Evolutionary conservation across 2,888 invertebrate genomes (phyloP).

Genomic region (Timema cristinae): DNA sequence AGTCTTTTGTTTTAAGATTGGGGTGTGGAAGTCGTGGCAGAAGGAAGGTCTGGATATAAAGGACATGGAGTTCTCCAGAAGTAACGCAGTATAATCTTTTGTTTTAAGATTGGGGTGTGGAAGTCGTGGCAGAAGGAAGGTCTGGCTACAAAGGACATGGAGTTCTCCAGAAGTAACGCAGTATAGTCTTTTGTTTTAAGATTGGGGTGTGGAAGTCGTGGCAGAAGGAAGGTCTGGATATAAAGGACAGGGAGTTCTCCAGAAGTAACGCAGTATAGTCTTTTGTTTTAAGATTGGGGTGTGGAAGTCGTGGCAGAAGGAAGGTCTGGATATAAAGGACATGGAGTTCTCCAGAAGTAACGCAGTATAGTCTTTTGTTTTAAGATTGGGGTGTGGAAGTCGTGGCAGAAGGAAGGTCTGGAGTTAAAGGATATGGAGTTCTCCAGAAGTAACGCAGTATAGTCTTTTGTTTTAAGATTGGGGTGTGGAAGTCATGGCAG

Average conservation of each 20-base stretch:
- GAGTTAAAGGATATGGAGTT: too few species aligned
- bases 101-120: constrained; percentile 95
- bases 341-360: too few species aligned
- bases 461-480: constrained; percentile 63
- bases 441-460: too few species aligned
- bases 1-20: too few species aligned
- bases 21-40: constrained; percentile 90
- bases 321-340: constrained; percentile 89
- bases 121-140: constrained; percentile 85
- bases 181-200: too few species aligned
- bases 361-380: too few species aligned
- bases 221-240: constrained; percentile 82
- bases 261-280: too few species aligned
- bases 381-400: constrained; percentile 94
- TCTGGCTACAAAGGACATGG: constrained; percentile 93
- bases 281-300: constrained; percentile 94
- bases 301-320: constrained; percentile 88
- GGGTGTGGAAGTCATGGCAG: constrained; percentile 90
- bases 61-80: constrained; percentile 96
- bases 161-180: too few species aligned
- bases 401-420: constrained; percentile 81
- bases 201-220: constrained; percentile 93
- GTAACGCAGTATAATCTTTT: too few species aligned
- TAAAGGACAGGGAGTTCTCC: constrained; percentile 97
- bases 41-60: constrained; percentile 87